phyloP scores from a whole-genome alignment of 2,888 invertebrate species.

The Ctenicera cuprea region DNA sequence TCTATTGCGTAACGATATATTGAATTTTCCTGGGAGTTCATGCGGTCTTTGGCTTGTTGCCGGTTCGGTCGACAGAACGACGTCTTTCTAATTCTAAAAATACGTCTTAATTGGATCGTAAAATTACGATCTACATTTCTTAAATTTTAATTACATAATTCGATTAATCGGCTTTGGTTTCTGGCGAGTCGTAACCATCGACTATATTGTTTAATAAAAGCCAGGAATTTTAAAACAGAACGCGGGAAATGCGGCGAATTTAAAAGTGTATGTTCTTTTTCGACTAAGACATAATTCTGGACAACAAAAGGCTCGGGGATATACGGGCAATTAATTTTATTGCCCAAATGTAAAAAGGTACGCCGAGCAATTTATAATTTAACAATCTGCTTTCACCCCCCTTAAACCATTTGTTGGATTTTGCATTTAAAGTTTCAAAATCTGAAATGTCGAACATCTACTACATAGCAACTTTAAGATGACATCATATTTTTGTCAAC shows the following conservation, averaged over 20 bases:
- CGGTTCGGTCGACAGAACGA: neutral
- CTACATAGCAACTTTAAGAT: neutral
- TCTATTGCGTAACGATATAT: slow-evolving; percentile 18
- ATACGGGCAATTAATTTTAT: neutral
- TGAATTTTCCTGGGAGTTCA: slow-evolving; percentile 25
- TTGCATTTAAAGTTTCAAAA: slow-evolving; percentile 9
- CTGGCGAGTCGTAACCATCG: neutral
- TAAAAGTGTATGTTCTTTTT: neutral
- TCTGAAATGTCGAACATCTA: neutral
- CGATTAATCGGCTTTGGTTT: slow-evolving; percentile 7
- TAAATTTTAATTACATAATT: slow-evolving; percentile 27
- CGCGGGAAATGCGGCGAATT: neutral
- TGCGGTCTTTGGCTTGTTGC: slow-evolving; percentile 26
- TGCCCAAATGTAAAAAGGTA: neutral
- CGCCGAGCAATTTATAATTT: neutral
- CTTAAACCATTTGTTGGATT: slow-evolving; percentile 1
- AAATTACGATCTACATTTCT: slow-evolving; percentile 21
- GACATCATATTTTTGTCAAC: slow-evolving; percentile 24
- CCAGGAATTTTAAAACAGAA: slow-evolving; percentile 16
- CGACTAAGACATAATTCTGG: neutral
- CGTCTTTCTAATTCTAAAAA: slow-evolving; percentile 26
- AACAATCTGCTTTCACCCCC: neutral
- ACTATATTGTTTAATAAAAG: slow-evolving; percentile 3
- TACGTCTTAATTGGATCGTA: slow-evolving; percentile 26
- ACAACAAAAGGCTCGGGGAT: no score